Evolutionary conservation across 92 coral and sea anemone genomes (phyloP), one percentile per base, ranked within the genome.

Genomic region (Chrysogorgia sp.): DNA sequence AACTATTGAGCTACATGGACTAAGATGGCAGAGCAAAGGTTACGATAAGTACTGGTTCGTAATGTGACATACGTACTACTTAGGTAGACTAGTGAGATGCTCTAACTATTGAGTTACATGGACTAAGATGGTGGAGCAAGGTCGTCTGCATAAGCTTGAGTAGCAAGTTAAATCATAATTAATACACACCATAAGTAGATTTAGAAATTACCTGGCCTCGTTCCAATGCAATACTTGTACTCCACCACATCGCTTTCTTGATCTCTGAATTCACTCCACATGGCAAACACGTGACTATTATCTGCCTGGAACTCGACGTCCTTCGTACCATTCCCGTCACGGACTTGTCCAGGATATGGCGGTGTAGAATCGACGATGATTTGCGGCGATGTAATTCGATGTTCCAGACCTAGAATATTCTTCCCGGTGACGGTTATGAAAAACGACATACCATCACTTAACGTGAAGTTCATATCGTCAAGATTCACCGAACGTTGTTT

Each of bases 351-450:
- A 32, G 88, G 34, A 13, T 59, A 55, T 1, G 97, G 98, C 47
- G 98, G 97, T 17, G 90, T 86, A 90, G 89, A 87, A 77, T 93
- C 98, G 26, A 91, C 98, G 24, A 93, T 88, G 1, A 93, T 86
- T 79, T 93, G 96, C 41, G 88, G 89, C 40, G 98, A 84, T 64
- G 94, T 82, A 60, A 89, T 40, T 17, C 87, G 68, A 17, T 89
- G 89, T 67, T 89, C 84, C 64, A 93, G 82, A 25, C 94, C 97
- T 12, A 93, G 80, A 88, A 93, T 80, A 63, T 93, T 93, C 15
- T 61, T 76, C n/a, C 94, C 98, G 23, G 75, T 69, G 22, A 93
- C 84, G 22, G 96, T 87, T 23, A 93, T 94, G 65, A 62, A 91
- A 70, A 93, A 93, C 2, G 72, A 41, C 37, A 83, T 81, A 30